Percentiles rank a stretch among this genome's conserved stretches.
Evolutionary conservation across 2,888 invertebrate species (phyloP).

Genomic region (Hypomecis atomaria): DNA sequence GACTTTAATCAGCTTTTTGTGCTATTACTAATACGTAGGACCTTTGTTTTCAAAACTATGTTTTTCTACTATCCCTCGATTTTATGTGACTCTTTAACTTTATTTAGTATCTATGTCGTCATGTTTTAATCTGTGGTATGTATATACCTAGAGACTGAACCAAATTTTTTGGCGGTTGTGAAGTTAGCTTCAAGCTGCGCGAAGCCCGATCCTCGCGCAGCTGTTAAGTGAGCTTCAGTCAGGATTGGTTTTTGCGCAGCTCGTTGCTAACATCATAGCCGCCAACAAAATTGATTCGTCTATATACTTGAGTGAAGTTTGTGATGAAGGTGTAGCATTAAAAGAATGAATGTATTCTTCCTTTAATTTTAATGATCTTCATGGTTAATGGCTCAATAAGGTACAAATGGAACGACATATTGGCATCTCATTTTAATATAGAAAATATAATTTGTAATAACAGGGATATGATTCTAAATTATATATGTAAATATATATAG

Average conservation of each 20-base stretch:
- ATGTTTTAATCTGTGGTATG: no score
- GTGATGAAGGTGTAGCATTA: conserved; percentile 59
- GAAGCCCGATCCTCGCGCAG: no score
- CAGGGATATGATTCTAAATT: conserved; percentile 69
- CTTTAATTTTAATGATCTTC: conserved; percentile 73
- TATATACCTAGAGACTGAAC: no score
- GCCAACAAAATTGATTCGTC: neutral
- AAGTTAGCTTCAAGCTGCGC: no score
- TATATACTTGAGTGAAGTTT: conserved; percentile 16
- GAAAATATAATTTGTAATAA: conserved; percentile 79
- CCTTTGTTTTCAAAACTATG: no score
- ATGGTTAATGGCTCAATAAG: conserved; percentile 72
- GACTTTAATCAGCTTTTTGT: no score
- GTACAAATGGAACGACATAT: conserved; percentile 78
- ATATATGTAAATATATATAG: conserved; percentile 61
- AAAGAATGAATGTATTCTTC: conserved; percentile 67
- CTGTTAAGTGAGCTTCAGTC: no score
- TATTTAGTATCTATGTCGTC: no score
- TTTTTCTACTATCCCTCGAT: no score
- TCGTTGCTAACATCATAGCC: neutral
- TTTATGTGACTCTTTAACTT: no score
- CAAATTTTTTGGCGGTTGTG: no score
- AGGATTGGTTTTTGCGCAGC: neutral
- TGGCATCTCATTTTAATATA: conserved; percentile 79
- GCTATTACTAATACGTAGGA: no score